Percentiles rank a stretch among this genome's conserved stretches.
phyloP scores from a whole-genome alignment of 2,113 vertebrate genomes.

The Upupa epops region DNA sequence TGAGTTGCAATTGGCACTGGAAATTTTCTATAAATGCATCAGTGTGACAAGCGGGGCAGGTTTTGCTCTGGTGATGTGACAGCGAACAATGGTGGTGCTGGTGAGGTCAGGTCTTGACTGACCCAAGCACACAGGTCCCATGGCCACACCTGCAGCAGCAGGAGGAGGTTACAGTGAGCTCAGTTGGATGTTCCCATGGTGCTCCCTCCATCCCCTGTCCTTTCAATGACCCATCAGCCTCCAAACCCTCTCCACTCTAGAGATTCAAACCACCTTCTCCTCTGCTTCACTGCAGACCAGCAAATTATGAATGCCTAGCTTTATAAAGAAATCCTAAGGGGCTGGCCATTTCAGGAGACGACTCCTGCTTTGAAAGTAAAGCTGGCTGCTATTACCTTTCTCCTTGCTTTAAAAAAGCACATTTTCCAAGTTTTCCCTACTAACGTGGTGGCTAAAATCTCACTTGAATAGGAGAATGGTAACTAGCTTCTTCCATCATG shows the following conservation, averaged over 20 bases:
- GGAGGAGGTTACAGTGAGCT: background rate
- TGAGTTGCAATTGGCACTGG: accelerated
- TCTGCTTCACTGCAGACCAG: background rate
- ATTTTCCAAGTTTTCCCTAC: background rate
- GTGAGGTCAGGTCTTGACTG: background rate
- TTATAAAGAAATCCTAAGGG: background rate
- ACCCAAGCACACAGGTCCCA: background rate
- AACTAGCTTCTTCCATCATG: background rate
- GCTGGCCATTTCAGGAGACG: background rate
- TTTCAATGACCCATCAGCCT: background rate
- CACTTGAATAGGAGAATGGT: background rate
- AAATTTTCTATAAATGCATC: background rate
- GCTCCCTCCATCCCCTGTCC: background rate
- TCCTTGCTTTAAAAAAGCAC: background rate
- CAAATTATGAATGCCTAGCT: background rate
- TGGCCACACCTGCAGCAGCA: accelerated
- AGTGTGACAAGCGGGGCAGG: background rate
- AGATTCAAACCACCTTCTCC: background rate
- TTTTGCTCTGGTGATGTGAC: background rate
- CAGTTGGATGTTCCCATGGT: accelerated
- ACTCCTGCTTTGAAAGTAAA: background rate
- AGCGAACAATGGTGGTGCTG: background rate
- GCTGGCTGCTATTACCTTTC: background rate
- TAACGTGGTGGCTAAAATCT: background rate
- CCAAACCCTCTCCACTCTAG: background rate